Evolutionary conservation across 1,140 invertebrate genomes (phyloP).

Genomic region (Mizuhopecten yessoensis): DNA sequence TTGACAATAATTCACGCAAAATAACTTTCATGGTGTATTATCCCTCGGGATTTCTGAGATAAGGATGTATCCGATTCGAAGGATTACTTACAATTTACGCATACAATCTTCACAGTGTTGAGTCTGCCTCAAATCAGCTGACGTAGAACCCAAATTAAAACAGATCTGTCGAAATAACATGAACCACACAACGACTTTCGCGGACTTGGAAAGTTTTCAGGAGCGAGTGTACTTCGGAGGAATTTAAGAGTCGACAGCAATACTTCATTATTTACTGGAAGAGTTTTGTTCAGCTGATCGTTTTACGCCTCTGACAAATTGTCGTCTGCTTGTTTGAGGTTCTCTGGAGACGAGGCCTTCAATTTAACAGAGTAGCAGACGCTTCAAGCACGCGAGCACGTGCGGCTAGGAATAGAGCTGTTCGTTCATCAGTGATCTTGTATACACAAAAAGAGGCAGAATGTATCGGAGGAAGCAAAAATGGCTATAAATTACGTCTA

Average conservation of each 20-base stretch:
- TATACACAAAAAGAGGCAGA: not conserved
- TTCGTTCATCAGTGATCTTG: not conserved
- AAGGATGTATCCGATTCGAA: not conserved
- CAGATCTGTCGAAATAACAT: not conserved
- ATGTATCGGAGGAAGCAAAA: slow-evolving; percentile 6
- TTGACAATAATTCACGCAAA: not conserved
- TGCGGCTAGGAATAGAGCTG: slow-evolving; percentile 1
- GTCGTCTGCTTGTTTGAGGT: slow-evolving; percentile 15
- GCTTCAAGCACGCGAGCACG: not conserved
- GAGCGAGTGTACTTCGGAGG: not conserved
- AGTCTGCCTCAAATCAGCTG: slow-evolving; percentile 17
- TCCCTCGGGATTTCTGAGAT: not conserved
- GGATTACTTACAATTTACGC: slow-evolving; percentile 22
- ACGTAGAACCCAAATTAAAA: slow-evolving; percentile 23
- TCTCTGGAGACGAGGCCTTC: not conserved
- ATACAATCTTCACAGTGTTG: not conserved
- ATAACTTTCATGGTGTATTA: not conserved
- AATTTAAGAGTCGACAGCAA: not conserved
- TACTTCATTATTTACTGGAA: not conserved
- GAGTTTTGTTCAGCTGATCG: not conserved
- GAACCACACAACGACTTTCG: not conserved
- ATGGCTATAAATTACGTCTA: not conserved
- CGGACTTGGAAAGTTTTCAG: slow-evolving; percentile 21
- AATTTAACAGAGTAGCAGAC: slow-evolving; percentile 3
- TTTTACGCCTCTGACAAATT: slow-evolving; percentile 5